Evolutionary conservation across 2,888 invertebrate genomes (phyloP), one percentile per base, ranked within the genome.

Genomic region (Phaedon cochleariae): DNA sequence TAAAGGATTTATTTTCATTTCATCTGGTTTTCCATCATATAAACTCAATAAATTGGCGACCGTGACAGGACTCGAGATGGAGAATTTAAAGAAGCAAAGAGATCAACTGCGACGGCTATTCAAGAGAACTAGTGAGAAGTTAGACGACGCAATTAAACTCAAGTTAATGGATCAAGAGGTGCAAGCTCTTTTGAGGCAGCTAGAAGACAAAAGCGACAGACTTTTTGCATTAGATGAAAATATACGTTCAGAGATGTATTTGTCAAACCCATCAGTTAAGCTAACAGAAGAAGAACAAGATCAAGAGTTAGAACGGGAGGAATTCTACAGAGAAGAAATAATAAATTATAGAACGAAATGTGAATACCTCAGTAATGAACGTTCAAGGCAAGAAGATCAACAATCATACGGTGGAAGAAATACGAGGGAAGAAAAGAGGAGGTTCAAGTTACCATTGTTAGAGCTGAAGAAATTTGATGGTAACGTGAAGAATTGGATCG

Each of bases 401-500:
- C 3, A 4, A 20, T 21, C n/a, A 20, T 49, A 9, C 21, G 6
- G n/a, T 17, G 9, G 29, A 46, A 15, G 46, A 15, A 10, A 48
- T 2, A 12, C n/a, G 15, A n/a, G 22, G 29, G 26, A 46, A 7
- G 4, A 26, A 3, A 26, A 26, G 26, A 26, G 26, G 26, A 49
- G n/a, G 20, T 49, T 22, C 20, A 21, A 20, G 12, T 49, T 21
- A 20, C 21, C 10, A 20, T 6, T 21, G 1, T 49, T 1, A n/a
- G 49, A 49, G 9, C 10, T 49, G 3, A 61, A 61, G 20, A 55
- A 49, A 49, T 49, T 59, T 17, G 37, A 26, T n/a, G n/a, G n/a
- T n/a, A 46, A 61, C 17, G 49, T 64, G 1, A 53, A 41, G 20
- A 60, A 67, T 20, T 67, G 60, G 59, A 55, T 58, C 9, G 5